A percentile compares a stretch with the other conserved stretches of the same genome.
Evolutionary conservation across 2,113 vertebrate genomes (phyloP).

Genomic region (Pristiophorus japonicus): DNA sequence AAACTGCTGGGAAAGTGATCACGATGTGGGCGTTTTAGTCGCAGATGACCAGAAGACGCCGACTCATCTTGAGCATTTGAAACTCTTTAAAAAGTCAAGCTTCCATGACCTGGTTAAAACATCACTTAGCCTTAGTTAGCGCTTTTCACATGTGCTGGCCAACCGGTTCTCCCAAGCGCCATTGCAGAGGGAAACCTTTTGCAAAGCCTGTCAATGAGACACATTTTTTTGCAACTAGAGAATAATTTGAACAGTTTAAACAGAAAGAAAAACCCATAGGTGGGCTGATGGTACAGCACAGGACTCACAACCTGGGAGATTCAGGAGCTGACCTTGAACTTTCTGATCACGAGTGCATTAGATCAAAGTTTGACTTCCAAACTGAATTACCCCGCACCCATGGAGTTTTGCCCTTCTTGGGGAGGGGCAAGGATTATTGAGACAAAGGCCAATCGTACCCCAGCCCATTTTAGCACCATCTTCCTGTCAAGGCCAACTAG

Average conservation of each 20-base stretch:
- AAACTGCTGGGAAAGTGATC: constrained; percentile 21
- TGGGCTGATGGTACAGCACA: background rate
- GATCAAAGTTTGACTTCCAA: background rate
- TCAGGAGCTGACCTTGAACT: background rate
- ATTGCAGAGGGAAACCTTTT: background rate
- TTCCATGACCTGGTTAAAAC: constrained; percentile 20
- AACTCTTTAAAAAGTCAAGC: background rate
- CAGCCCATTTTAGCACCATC: background rate
- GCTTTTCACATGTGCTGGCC: background rate
- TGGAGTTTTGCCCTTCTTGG: background rate
- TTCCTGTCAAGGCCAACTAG: background rate
- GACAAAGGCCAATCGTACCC: too few species aligned
- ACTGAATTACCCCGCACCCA: background rate
- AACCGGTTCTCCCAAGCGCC: background rate
- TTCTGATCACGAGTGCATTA: too few species aligned
- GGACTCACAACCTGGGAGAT: background rate
- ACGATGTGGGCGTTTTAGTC: background rate
- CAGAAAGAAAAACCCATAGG: background rate
- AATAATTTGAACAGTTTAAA: background rate
- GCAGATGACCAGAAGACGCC: constrained; percentile 23
- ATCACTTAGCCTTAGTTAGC: background rate
- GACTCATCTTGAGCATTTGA: constrained; percentile 27
- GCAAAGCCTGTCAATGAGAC: background rate
- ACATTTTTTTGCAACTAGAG: background rate
- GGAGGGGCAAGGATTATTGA: background rate